Evolutionary conservation across 2,797 vertebrate genomes (phyloP), one percentile per base, ranked within the genome.

Genomic region (Phylloscopus collybita): DNA sequence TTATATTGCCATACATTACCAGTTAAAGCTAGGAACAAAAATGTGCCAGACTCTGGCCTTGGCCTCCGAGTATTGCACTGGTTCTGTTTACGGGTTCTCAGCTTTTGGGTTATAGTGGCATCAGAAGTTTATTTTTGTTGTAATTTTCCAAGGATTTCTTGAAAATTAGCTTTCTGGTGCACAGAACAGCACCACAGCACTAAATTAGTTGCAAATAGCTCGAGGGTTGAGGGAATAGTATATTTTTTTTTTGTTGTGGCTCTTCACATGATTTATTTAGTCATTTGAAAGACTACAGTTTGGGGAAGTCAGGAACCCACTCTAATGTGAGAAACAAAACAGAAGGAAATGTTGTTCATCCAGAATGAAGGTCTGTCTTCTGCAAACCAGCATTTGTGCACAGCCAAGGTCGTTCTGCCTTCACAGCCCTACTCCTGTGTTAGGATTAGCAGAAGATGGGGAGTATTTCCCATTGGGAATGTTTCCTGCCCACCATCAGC

Each of bases 61-160:
- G 88, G 88, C 85, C 93, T 88, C 32, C 50, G 67, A 60, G 23
- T 51, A 34, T 49, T 71, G 47, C 82, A 91, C 71, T 16, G 10
- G 36, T 94, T 97, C 94, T 97, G 59, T 96, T 96, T 96, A 96
- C 90, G 96, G 76, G 44, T 97, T 87, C 45, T 44, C 70, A 84
- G 92, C 74, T 89, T 95, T 96, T 86, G 91, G 10, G 30, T 90
- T 86, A 51, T 75, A 50, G 79, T 83, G 34, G 60, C 61, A 88
- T 54, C 76, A 97, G 59, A 75, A 66, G 81, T 70, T 87, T 85
- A 32, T 86, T 96, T 94, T 91, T 90, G 86, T 95, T 90, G 44
- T 79, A 88, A 67, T 97, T 97, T 93, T 54, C 87, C 73, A 96
- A 97, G 60, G 80, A 71, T 78, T 92, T 97, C 74, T 97, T 97